Evolutionary conservation across 2,888 invertebrate species (phyloP), one percentile per base, ranked within the genome.

Genomic region (Uloborus plumipes): DNA sequence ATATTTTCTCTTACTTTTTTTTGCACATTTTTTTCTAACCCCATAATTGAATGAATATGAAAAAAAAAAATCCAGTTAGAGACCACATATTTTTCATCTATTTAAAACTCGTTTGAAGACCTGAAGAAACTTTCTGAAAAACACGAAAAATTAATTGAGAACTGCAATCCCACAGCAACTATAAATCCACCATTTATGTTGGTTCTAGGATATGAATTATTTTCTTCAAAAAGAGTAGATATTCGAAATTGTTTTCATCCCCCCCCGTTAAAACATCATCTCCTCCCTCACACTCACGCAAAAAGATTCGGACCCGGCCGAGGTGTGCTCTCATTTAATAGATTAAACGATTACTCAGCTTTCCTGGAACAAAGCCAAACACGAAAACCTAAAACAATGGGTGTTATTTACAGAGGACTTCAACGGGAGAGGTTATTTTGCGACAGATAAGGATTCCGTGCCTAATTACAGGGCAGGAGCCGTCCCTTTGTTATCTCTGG

Each of bases 391-490:
- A 80, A 80, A 74, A 74, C 80, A 80, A 80, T 74, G 73, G 73
- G 73, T 80, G 80, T 80, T 80, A 80, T 80, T 80, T 80, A 80
- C 73, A 73, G 73, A 73, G 80, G 80, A 47, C 73, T 80, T 69
- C 39, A 58, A 50, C 15, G 49, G 47, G 61, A 72, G 66, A 65
- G 66, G 66, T 62, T 61, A 31, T 58, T 50, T 64, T 77, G 76
- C 64, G 76, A 77, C 76, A 69, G 78, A 78, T 78, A 78, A 71
- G 71, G 64, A 65, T n/a, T 67, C 67, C 67, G 67, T 76, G 75
- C 75, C 75, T 76, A 76, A 76, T 76, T 76, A 76, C 75, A 76
- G 59, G 39, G 75, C 49, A 53, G 69, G 72, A 61, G 31, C 50
- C 51, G 50, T 22, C 50, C 62, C 80, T 73, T 64, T 80, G 80